Base-by-base conservation (phyloP, 2,113 vertebrate species). In the Ivindomyrus marchei region DNA sequence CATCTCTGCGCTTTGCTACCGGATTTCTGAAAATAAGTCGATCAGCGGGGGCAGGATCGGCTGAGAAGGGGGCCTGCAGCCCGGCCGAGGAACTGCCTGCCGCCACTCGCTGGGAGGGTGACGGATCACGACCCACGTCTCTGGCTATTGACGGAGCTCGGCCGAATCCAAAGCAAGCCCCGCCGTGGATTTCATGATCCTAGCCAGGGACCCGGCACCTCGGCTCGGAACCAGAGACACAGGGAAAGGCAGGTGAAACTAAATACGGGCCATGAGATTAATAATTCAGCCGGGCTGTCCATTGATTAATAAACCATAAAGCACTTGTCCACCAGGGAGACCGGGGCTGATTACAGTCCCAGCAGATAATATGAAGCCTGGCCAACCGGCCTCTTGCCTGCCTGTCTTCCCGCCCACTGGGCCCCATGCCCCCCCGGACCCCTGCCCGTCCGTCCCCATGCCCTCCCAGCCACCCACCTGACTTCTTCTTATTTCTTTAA, bases 291-390 rank as follows among this genome's bases (percentile, higher is more conserved):
- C 19, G 3, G 15, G 85, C 36, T 6, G 19, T 31, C 10, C 85
- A 53, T 88, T 56, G 85, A 90, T 90, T 88, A 90, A 90, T 90
- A 77, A 90, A 90, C 77, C 89, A 89, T 85, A 62, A 58, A 47
- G 21, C 21, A 42, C 49, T 39, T 1, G 77, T 85, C 74, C 15
- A 21, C 24, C 46, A 89, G 42, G 52, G 80, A 85, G 11, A 52
- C 39, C 13, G 24, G 49, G 21, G 62, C 21, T 62, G 36, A 62
- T 70, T 74, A 56, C 56, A 74, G 58, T 9, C 45, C 21, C 56
- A 70, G 53, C 21, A 88, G 39, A 88, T 47, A 80, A 89, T 13
- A 80, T 70, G 10, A 80, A 83, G 62, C 58, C 42, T 31, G 87
- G 3, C 42, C 39, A 3, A 3, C 42, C 58, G 11, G 88, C 39